These are phyloP conservation scores for Echiichthys vipera DNA, from an alignment of 2,797 vertebrate genomes.

Conservation along the genomic window DNA sequence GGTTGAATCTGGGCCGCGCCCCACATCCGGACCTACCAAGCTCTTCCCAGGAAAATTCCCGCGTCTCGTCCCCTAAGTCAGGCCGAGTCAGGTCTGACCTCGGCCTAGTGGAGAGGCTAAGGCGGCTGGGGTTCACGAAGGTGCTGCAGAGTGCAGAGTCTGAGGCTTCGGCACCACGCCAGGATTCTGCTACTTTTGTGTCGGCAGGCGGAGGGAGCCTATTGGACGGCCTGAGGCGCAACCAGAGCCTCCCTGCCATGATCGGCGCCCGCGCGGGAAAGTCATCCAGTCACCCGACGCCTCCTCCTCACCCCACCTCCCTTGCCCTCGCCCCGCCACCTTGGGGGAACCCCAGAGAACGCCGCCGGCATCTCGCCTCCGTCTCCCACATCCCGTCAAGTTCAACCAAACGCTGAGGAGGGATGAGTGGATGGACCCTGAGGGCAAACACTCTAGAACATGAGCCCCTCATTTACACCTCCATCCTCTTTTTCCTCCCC, in stretches of 20 bases:
- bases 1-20: constrained; percentile 86
- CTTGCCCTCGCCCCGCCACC: constrained; percentile 83
- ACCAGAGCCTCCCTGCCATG: constrained; percentile 95
- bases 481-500: constrained; percentile 2
- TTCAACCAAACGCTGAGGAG: constrained; percentile 68
- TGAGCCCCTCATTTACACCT: background rate
- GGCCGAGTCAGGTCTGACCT: constrained; percentile 60
- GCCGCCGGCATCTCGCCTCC: constrained; percentile 62
- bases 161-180: constrained; percentile 68
- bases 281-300: constrained; percentile 73
- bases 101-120: constrained; percentile 90
- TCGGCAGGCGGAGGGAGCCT: constrained; percentile 89
- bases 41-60: constrained; percentile 56
- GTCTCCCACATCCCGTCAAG: constrained; percentile 56
- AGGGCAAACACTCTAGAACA: background rate
- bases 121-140: constrained; percentile 91
- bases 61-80: background rate
- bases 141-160: constrained; percentile 79
- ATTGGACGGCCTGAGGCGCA: constrained; percentile 92
- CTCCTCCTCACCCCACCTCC: constrained; percentile 81
- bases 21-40: constrained; percentile 80
- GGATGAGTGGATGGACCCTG: background rate
- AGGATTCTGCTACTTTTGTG: constrained; percentile 88
- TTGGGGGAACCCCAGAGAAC: constrained; percentile 87
- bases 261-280: constrained; percentile 85